A percentile compares a stretch with the other conserved stretches of the same genome.
phyloP scores from a whole-genome alignment of 2,113 vertebrate genomes.

The Cephalopholis sonnerati region DNA sequence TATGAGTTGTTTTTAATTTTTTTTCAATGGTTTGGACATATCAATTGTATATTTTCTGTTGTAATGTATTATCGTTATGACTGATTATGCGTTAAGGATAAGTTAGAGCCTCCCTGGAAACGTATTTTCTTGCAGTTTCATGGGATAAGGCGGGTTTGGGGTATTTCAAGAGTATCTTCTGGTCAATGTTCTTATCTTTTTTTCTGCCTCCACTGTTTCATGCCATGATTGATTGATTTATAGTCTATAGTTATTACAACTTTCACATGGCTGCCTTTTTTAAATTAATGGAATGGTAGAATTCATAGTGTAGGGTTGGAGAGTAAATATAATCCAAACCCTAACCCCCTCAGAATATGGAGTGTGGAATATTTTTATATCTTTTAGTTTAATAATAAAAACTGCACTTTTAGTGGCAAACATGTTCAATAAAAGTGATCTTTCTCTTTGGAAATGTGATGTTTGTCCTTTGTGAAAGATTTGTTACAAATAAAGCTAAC shows the following conservation, averaged over 20 bases:
- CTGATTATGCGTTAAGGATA: conserved; percentile 12
- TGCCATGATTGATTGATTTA: conserved; percentile 45
- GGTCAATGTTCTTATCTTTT: conserved; percentile 23
- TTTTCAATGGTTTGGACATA: conserved; percentile 41
- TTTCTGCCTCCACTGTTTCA: conserved; percentile 60
- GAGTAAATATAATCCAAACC: no score
- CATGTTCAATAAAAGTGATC: conserved; percentile 55
- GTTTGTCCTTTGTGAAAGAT: conserved; percentile 4
- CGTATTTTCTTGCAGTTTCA: not conserved
- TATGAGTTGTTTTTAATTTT: conserved; percentile 50
- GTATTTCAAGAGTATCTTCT: not conserved
- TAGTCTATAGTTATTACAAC: conserved; percentile 27
- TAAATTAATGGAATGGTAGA: conserved; percentile 28
- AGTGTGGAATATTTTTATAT: conserved; percentile 4
- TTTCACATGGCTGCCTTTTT: conserved; percentile 81
- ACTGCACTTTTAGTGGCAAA: conserved; percentile 14
- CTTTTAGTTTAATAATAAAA: conserved; percentile 6
- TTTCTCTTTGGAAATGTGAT: conserved; percentile 9
- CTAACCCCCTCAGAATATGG: no score
- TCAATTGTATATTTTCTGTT: conserved; percentile 37
- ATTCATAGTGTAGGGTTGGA: not conserved
- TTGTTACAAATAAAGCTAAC: not conserved
- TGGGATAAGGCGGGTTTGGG: not conserved
- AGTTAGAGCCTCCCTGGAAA: not conserved
- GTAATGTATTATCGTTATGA: conserved; percentile 7